Percentiles rank a stretch among this genome's conserved stretches.
phyloP scores from a whole-genome alignment of 2,113 vertebrate species.

The Cryptomyrus ogoouensis region DNA sequence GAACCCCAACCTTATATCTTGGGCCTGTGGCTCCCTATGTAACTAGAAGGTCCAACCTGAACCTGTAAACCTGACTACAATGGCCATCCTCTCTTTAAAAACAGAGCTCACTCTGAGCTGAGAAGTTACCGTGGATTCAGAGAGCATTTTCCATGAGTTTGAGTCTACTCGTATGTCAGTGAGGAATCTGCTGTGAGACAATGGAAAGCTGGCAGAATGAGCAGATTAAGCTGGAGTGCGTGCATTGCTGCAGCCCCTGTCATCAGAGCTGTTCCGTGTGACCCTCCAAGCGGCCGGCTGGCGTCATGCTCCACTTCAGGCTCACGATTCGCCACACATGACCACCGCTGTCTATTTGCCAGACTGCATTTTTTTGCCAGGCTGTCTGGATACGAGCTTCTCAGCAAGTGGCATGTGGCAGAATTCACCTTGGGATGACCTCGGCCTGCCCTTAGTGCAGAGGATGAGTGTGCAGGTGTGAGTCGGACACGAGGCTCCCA shows the following conservation, averaged over 20 bases:
- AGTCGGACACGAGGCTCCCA: background rate
- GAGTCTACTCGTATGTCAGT: background rate
- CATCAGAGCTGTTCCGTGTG: background rate
- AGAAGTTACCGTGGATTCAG: background rate
- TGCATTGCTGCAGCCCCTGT: background rate
- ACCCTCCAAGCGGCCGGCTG: background rate
- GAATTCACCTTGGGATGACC: background rate
- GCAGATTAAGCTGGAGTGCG: background rate
- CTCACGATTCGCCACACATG: background rate
- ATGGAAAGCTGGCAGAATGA: slow-evolving; percentile 4
- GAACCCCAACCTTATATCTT: background rate
- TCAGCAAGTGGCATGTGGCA: background rate
- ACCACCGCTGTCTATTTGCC: background rate
- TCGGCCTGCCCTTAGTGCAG: background rate
- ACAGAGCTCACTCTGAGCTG: background rate
- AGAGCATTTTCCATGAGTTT: background rate
- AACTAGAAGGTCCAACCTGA: background rate
- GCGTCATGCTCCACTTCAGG: background rate
- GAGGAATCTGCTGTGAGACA: background rate
- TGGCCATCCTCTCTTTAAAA: background rate
- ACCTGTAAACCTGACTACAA: background rate
- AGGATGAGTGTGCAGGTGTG: background rate
- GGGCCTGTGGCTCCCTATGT: background rate
- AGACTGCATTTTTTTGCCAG: background rate
- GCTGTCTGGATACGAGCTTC: background rate